phyloP scores from a whole-genome alignment of 2,888 invertebrate genomes.

The Drosophila limbata region DNA sequence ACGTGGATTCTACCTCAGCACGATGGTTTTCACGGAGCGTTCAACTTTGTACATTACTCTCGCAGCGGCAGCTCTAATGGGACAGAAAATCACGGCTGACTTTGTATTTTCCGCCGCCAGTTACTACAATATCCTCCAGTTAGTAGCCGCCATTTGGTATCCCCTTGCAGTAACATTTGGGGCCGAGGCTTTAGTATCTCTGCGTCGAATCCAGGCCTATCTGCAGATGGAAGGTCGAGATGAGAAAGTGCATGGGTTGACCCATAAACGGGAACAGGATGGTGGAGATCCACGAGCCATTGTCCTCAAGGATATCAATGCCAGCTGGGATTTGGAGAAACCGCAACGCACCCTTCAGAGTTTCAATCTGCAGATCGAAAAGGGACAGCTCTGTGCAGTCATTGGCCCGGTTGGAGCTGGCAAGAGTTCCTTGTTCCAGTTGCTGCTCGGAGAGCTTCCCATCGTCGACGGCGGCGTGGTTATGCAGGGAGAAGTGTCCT shows the following conservation, averaged over 20 bases:
- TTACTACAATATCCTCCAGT: conserved; percentile 90
- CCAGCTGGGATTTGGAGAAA: conserved; percentile 86
- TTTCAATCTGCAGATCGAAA: conserved; percentile 87
- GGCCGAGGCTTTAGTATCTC: conserved; percentile 87
- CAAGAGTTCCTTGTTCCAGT: conserved; percentile 87
- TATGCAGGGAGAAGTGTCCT: conserved; percentile 87
- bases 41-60: conserved; percentile 93
- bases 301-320: conserved; percentile 85
- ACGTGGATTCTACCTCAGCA: conserved; percentile 88
- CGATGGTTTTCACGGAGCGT: conserved; percentile 93
- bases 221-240: conserved; percentile 87
- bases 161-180: conserved; percentile 87
- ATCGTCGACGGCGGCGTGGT: conserved; percentile 86
- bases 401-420: conserved; percentile 96
- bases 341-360: conserved; percentile 86
- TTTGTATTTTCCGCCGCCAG: conserved; percentile 92
- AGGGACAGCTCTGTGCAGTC: conserved; percentile 90
- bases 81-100: conserved; percentile 88
- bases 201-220: conserved; percentile 87
- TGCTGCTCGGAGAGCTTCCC: conserved; percentile 88
- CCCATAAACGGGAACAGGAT: conserved; percentile 73
- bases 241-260: conserved; percentile 79
- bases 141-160: conserved; percentile 87
- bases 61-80: conserved; percentile 90
- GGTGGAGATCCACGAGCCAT: conserved; percentile 79